phyloP scores from a whole-genome alignment of 2,888 invertebrate genomes.

The Lottia gigantea region DNA sequence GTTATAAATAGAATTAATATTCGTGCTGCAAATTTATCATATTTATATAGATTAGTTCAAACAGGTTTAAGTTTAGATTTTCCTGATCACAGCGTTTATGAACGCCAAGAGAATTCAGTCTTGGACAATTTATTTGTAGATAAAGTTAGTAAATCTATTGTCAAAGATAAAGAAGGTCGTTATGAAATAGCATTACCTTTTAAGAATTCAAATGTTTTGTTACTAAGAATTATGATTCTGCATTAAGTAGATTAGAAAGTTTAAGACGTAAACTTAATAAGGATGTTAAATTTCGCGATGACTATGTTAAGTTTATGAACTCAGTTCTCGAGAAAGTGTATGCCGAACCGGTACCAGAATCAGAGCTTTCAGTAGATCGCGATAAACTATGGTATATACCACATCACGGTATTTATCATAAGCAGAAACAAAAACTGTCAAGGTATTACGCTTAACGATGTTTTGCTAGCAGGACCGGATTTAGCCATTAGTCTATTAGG shows the following conservation, averaged over 20 bases:
- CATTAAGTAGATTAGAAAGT: conserved; percentile 11
- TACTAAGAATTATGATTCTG: conserved; percentile 19
- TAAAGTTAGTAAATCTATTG: conserved; percentile 17
- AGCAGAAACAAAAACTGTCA: conserved; percentile 24
- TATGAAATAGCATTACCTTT: conserved; percentile 21
- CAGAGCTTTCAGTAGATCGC: conserved; percentile 9
- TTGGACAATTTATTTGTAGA: conserved; percentile 20
- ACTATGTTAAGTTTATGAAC: conserved; percentile 25
- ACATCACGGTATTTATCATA: conserved; percentile 30
- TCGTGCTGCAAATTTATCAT: not conserved
- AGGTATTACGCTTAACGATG: conserved; percentile 6
- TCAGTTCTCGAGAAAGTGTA: conserved; percentile 21
- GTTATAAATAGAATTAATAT: too few relatives aligned
- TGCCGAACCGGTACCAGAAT: conserved; percentile 22
- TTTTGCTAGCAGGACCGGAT: conserved; percentile 10
- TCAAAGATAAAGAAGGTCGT: conserved; percentile 15
- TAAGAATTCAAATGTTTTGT: conserved; percentile 5
- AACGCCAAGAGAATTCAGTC: conserved; percentile 13
- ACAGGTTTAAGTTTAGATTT: conserved; percentile 2
- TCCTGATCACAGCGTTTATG: not conserved
- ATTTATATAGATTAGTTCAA: conserved; percentile 3
- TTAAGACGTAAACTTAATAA: conserved; percentile 5
- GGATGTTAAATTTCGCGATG: conserved; percentile 13
- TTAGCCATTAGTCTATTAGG: conserved; percentile 13
- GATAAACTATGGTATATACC: conserved; percentile 32